These are phyloP conservation scores for Apostichopus californicus DNA, from an alignment of 35 echinoderm and acorn worm genomes.

Conservation along the genomic window DNA sequence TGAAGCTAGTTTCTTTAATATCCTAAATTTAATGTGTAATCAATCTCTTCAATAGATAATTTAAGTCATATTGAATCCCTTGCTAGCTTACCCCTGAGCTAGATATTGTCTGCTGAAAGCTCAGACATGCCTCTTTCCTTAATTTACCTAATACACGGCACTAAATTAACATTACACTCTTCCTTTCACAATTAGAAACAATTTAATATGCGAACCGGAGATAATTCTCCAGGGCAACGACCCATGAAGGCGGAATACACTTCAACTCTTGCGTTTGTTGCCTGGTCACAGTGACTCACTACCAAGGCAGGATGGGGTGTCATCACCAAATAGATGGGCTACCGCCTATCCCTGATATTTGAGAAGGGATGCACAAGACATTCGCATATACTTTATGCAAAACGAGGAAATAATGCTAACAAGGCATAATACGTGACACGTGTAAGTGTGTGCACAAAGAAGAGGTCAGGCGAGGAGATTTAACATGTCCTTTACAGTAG, in stretches of 20 bases:
- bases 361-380: slow-evolving; percentile 2
- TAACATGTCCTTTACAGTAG: not conserved
- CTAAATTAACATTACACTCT: not conserved
- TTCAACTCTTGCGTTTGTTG: not conserved
- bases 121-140: not conserved
- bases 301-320: slow-evolving; percentile 43
- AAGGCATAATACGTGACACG: slow-evolving; percentile 1
- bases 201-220: not conserved
- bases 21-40: not conserved
- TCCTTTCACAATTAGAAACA: slow-evolving; percentile 11
- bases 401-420: not conserved
- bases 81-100: no score
- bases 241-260: slow-evolving; percentile 24
- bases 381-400: slow-evolving; percentile 34
- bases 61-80: not conserved
- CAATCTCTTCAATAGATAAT: not conserved
- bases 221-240: slow-evolving; percentile 35
- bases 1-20: not conserved
- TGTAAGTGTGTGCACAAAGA: not conserved
- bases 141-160: not conserved
- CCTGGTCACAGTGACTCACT: not conserved
- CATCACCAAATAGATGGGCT: slow-evolving; percentile 1
- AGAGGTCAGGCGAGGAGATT: not conserved
- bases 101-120: no score
- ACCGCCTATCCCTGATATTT: slow-evolving; percentile 24